These are phyloP conservation scores for Aldabrachelys gigantea DNA, from an alignment of 2,113 vertebrate genomes.

Conservation along the genomic window DNA sequence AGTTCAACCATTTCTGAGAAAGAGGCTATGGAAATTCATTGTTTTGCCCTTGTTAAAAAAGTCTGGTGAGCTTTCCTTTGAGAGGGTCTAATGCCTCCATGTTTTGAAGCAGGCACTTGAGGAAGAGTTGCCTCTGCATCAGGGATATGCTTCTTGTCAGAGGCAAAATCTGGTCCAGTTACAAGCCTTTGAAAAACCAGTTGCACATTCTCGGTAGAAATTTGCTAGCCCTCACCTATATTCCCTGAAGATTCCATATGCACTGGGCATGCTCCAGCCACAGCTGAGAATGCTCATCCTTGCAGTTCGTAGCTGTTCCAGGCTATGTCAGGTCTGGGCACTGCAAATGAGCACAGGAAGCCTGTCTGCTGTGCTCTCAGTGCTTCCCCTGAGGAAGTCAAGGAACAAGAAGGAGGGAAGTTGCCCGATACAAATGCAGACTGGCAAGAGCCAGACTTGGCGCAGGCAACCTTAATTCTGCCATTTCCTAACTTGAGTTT, in stretches of 20 bases:
- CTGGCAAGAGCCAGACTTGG: no score
- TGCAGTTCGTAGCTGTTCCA: background rate
- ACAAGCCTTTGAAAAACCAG: background rate
- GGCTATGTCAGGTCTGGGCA: background rate
- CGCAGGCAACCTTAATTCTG: no score
- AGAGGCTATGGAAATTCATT: background rate
- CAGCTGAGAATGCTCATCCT: background rate
- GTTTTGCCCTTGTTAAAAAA: background rate
- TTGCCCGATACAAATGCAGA: no score
- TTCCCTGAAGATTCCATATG: background rate
- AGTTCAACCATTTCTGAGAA: background rate
- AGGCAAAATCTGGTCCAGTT: background rate
- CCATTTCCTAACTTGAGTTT: no score
- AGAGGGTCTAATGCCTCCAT: background rate
- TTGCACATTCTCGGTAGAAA: background rate
- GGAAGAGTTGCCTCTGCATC: background rate
- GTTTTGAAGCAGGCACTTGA: background rate
- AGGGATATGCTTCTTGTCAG: background rate
- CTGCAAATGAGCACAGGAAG: background rate
- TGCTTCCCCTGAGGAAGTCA: background rate
- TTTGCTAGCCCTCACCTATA: background rate
- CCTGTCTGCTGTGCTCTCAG: background rate
- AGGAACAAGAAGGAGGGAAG: no score
- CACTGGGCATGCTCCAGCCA: background rate
- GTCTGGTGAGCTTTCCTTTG: accelerated